Base-by-base conservation (phyloP, 2,797 vertebrate species). In the Psittacula derbiana region DNA sequence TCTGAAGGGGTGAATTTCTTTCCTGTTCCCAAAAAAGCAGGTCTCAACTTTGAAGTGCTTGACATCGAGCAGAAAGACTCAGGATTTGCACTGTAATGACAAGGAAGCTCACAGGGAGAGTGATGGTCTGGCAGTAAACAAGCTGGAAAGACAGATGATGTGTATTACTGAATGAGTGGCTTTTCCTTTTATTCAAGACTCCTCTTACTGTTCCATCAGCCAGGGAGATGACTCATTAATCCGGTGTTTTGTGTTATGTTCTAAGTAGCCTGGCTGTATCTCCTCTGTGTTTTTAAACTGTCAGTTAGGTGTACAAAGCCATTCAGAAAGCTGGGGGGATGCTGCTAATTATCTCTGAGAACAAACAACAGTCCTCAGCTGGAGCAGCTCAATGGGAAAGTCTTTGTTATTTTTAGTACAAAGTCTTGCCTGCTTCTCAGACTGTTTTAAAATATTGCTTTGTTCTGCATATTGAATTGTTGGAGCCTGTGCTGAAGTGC, bases 311-410 rank as follows among this genome's bases (percentile, higher is more conserved):
- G 66, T 61, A 65, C 80, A 58, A 62, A 95, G 66, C 86, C 92
- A 23, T 57, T 15, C 73, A 40, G 81, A 84, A 84, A 47, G 87
- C 93, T 90, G 88, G 33, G 92, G 90, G 82, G 93, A 61, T 10
- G 62, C 83, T 76, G 88, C 92, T 95, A 93, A 93, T 96, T 90
- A 90, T 94, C 94, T 69, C 15, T 2, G 50, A 8, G 49, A 92
- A 72, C 91, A 95, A 95, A 92, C 86, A 86, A 70, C 8, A 12
- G 74, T 72, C 88, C 92, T 93, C 96, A 87, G 88, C 93, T 58
- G 70, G n/a, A 92, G 66, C 62, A 10, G 64, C 89, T 91, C 69
- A 6, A 23, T 50, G 46, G 89, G 86, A 93, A 96, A 90, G 33
- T 70, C 86, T 96, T 84, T 23, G 80, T 71, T 90, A 93, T 93